Conservation (phyloP, 2,113 vertebrate genomes). For the Microcebus lehilahytsara region DNA sequence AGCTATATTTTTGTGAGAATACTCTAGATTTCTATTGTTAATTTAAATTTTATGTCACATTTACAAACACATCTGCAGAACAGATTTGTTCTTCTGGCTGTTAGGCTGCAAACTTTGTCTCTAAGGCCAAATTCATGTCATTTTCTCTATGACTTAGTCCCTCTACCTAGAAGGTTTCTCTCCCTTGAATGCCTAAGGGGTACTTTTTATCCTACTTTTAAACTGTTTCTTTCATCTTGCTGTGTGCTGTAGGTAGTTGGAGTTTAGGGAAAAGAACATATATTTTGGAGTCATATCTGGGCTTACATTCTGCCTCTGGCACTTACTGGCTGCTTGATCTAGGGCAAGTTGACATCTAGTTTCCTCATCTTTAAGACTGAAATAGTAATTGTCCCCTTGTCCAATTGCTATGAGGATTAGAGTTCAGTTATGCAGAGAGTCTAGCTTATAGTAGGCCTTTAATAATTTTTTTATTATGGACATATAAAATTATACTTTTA, state of each 20-base stretch:
- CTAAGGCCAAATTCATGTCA: not conserved
- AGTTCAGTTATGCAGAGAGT: not conserved
- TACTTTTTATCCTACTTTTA: not conserved
- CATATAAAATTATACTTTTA: not conserved
- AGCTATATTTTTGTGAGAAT: not conserved
- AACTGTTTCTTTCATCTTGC: not conserved
- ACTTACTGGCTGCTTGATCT: not conserved
- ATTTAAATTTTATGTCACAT: not conserved
- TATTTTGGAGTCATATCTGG: not conserved
- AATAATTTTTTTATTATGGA: not conserved
- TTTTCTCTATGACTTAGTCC: not conserved
- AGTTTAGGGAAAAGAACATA: not conserved
- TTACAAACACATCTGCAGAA: not conserved
- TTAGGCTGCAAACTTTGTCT: not conserved
- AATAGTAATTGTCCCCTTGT: not conserved
- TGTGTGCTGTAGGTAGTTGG: not conserved
- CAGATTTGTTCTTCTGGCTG: not conserved
- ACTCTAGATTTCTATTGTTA: not conserved
- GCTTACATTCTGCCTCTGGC: not conserved
- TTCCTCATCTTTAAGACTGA: not conserved
- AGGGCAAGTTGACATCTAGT: not conserved
- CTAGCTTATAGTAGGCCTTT: not conserved
- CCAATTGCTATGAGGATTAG: not conserved
- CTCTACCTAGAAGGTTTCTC: not conserved
- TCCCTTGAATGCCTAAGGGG: not conserved